Conservation (phyloP, 2,113 vertebrate species). For the Microcebus murinus region DNA sequence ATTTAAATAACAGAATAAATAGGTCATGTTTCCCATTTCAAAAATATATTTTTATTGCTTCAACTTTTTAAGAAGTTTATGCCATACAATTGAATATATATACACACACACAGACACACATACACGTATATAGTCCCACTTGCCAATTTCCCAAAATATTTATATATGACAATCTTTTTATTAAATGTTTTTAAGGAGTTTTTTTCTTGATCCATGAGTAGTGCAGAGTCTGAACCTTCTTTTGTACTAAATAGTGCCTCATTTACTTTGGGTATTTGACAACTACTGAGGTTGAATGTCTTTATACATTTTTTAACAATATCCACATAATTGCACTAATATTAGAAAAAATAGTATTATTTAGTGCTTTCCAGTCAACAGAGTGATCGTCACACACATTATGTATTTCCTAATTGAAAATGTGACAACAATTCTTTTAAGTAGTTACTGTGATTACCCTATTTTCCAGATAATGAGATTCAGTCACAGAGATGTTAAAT, state of each 20-base stretch:
- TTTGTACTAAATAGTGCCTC: background rate
- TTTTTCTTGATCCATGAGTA: background rate
- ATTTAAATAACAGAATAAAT: background rate
- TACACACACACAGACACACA: background rate
- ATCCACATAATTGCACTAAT: background rate
- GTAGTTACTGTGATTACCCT: background rate
- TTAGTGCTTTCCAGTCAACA: background rate
- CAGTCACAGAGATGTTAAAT: background rate
- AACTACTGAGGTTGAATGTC: background rate
- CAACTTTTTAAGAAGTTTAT: background rate
- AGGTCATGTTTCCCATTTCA: background rate
- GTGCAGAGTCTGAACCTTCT: background rate
- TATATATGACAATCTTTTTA: background rate
- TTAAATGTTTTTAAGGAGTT: background rate
- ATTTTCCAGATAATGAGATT: constrained; percentile 28
- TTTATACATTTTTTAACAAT: constrained; percentile 14
- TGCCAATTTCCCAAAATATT: background rate
- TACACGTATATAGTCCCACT: background rate
- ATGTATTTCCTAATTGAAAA: constrained; percentile 12
- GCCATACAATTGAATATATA: background rate
- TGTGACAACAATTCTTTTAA: background rate
- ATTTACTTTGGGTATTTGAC: background rate
- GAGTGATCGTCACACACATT: background rate
- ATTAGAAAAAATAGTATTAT: background rate
- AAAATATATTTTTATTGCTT: background rate